phyloP scores from a whole-genome alignment of 2,888 invertebrate genomes.

The Listrodromus nycthemerus region DNA sequence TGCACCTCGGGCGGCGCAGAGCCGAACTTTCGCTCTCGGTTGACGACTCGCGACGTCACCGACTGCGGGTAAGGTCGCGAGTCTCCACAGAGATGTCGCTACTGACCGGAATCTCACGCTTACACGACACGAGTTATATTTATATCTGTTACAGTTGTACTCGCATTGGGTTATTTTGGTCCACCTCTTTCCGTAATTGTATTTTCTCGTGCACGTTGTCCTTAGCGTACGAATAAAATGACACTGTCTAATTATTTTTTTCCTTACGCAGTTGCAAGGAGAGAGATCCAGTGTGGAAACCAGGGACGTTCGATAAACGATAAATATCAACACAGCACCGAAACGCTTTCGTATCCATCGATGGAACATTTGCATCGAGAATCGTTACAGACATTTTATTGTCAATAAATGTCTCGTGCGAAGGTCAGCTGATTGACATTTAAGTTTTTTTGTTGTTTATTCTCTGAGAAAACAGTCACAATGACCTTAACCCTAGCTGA shows the following conservation, averaged over 20 bases:
- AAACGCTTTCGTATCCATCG: not conserved
- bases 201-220: not conserved
- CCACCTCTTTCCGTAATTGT: not conserved
- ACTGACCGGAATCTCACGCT: not conserved
- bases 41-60: not conserved
- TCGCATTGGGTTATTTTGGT: no score
- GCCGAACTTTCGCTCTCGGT: not conserved
- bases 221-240: not conserved
- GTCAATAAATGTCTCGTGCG: not conserved
- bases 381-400: not conserved
- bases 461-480: not conserved
- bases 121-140: not conserved
- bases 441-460: not conserved
- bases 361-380: not conserved
- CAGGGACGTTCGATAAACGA: not conserved
- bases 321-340: not conserved
- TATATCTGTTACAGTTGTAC: no score
- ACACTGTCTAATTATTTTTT: no score
- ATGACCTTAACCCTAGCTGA: not conserved
- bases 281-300: conserved; percentile 1
- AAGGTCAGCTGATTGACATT: conserved; percentile 1
- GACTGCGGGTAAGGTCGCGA: not conserved
- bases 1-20: not conserved
- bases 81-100: conserved; percentile 16
- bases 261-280: no score